phyloP scores from a whole-genome alignment of 2,113 vertebrate genomes.

The Kobus ellipsiprymnus region DNA sequence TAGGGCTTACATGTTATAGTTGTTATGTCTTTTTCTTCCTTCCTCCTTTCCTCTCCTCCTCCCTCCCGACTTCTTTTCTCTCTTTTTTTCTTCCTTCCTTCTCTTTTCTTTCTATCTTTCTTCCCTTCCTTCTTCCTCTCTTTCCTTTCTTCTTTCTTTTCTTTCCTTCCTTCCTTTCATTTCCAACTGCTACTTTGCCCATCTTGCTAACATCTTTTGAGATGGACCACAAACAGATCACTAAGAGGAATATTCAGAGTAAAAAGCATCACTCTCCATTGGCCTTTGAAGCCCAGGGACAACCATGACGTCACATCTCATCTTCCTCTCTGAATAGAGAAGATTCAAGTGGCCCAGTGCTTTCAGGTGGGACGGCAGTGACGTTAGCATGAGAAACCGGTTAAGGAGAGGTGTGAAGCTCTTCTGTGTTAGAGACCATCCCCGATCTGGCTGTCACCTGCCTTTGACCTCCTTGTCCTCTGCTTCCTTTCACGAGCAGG shows the following conservation, averaged over 20 bases:
- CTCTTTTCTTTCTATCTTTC: neutral
- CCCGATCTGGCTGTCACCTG: neutral
- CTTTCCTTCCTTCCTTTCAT: neutral
- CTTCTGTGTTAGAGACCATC: neutral
- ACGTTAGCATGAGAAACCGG: neutral
- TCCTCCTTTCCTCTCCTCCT: neutral
- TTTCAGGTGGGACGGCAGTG: neutral
- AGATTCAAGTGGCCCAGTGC: neutral
- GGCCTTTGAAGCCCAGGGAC: neutral
- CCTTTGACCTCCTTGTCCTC: neutral
- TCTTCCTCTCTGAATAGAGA: neutral
- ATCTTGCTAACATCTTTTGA: neutral
- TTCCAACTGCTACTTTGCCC: neutral
- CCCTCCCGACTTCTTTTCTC: neutral
- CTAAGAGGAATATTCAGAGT: neutral
- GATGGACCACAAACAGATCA: neutral
- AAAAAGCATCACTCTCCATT: neutral
- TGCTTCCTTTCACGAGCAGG: fast-evolving
- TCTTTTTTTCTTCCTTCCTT: neutral
- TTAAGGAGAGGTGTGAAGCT: neutral
- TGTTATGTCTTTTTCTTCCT: neutral
- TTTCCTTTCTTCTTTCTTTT: neutral
- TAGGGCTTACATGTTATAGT: neutral
- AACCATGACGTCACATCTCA: neutral
- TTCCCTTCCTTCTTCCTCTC: neutral